phyloP scores from a whole-genome alignment of 2,888 invertebrate species.

The Lypha dubia region DNA sequence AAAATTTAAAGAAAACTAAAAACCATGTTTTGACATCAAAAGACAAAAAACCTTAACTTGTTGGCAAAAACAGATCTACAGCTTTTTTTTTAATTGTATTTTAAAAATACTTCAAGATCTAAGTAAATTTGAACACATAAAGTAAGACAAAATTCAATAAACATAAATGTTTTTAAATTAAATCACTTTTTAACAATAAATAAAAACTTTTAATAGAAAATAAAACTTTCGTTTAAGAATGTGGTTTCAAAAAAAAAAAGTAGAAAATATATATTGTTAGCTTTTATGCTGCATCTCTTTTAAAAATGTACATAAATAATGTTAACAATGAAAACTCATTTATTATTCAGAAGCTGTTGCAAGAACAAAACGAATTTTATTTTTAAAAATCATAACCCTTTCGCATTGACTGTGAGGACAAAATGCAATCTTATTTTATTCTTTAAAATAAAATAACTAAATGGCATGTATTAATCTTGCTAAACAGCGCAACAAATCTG shows the following conservation, averaged over 20 bases:
- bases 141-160: no score
- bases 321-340: constrained; percentile 41
- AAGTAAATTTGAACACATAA: no score
- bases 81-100: no score
- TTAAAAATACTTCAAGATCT: no score
- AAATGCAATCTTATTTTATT: constrained; percentile 49
- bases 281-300: neutral
- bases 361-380: constrained; percentile 50
- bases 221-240: neutral
- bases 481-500: constrained; percentile 51
- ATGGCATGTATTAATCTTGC: constrained; percentile 67
- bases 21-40: no score
- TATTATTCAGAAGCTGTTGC: constrained; percentile 52
- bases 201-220: neutral
- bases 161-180: neutral
- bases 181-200: neutral
- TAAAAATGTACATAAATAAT: constrained; percentile 32
- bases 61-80: no score
- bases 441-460: constrained; percentile 35
- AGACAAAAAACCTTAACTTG: no score
- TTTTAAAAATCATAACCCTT: constrained; percentile 54
- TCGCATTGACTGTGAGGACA: constrained; percentile 25
- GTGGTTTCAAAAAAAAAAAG: constrained; percentile 1
- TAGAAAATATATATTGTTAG: constrained; percentile 3
- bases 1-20: no score